Evolutionary conservation across 2,888 invertebrate species (phyloP).

Genomic region (Augiades crinisus): DNA sequence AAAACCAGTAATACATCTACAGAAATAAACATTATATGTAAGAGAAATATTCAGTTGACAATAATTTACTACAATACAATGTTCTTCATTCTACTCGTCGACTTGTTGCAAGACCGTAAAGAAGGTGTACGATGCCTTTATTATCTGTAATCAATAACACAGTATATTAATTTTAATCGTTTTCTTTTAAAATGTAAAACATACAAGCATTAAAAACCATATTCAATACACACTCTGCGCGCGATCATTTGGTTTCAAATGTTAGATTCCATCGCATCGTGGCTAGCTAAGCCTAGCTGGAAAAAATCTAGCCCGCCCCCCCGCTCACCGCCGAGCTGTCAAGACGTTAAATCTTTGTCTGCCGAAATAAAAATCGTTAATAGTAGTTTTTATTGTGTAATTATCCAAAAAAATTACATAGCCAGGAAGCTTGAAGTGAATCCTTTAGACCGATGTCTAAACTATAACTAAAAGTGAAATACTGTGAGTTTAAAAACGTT

Average conservation of each 20-base stretch:
- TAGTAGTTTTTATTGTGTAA: background rate
- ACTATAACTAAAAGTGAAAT: background rate
- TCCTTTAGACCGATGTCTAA: background rate
- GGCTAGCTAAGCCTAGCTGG: no score
- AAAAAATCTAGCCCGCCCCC: no score
- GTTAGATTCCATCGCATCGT: no score
- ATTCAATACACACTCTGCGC: no score
- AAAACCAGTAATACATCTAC: no score
- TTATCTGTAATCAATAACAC: conserved; percentile 59
- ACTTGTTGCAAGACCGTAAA: conserved; percentile 67
- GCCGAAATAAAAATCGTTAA: background rate
- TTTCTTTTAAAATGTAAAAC: no score
- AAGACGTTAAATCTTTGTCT: background rate
- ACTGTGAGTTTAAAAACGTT: no score
- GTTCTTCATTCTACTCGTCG: conserved; percentile 18
- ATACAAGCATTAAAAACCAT: no score
- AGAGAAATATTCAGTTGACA: no score
- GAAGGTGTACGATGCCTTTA: conserved; percentile 75
- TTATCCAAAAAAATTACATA: background rate
- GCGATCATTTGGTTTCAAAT: no score
- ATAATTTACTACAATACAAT: no score
- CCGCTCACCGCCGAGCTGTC: background rate
- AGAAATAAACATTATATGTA: no score
- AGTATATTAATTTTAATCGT: background rate
- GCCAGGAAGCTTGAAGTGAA: background rate